A percentile compares a stretch with the other conserved stretches of the same genome.
Conservation (phyloP, 2,113 vertebrate genomes). For the Morone saxatilis region DNA sequence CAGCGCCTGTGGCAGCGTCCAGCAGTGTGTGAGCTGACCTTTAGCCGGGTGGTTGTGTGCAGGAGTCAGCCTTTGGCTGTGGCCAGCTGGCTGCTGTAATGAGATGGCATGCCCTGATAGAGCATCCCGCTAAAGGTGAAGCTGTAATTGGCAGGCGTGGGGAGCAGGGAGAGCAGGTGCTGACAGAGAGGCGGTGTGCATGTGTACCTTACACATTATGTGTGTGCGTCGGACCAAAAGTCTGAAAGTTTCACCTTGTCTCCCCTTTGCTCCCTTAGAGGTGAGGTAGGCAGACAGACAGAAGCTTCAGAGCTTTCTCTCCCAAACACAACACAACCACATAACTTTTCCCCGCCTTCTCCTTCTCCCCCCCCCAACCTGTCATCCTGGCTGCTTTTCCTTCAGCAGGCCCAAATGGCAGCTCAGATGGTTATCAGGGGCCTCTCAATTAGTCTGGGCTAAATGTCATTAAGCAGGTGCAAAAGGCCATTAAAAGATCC, state of each 20-base stretch:
- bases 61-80: conserved; percentile 76
- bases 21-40: conserved; percentile 75
- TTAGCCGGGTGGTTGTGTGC: conserved; percentile 69
- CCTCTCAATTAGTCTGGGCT: conserved; percentile 78
- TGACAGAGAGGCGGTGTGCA: conserved; percentile 57
- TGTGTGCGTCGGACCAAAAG: conserved; percentile 8
- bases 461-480: conserved; percentile 85
- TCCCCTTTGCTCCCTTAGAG: conserved; percentile 64
- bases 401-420: conserved; percentile 80
- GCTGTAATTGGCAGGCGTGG: conserved; percentile 65
- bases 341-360: background rate
- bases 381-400: conserved; percentile 64
- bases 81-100: conserved; percentile 83
- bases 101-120: conserved; percentile 83
- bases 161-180: conserved; percentile 73
- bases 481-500: conserved; percentile 66
- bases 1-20: conserved; percentile 29
- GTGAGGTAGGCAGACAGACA: conserved; percentile 62
- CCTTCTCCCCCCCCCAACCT: conserved; percentile 30
- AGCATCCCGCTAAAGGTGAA: conserved; percentile 79
- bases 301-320: conserved; percentile 41
- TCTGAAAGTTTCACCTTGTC: conserved; percentile 56
- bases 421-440: conserved; percentile 81
- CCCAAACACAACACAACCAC: conserved; percentile 32
- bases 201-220: background rate